phyloP scores from a whole-genome alignment of 2,888 invertebrate species.

The Volucella inanis region DNA sequence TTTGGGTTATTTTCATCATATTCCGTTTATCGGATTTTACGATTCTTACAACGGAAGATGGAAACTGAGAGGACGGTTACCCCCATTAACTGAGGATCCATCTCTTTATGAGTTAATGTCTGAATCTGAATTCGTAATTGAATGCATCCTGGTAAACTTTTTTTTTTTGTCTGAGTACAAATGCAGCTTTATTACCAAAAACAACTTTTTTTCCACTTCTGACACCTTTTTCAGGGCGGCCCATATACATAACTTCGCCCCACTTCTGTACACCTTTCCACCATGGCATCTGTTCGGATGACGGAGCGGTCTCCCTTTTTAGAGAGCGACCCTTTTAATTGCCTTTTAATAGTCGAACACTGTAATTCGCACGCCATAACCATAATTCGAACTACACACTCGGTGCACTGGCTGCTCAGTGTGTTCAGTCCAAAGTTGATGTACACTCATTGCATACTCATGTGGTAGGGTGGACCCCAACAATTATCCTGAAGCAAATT shows the following conservation, averaged over 20 bases:
- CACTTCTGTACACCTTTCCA: not conserved
- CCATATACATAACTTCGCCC: not conserved
- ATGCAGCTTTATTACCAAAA: conserved; percentile 9
- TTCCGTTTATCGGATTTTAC: conserved; percentile 66
- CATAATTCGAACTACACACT: conserved; percentile 44
- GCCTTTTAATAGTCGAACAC: conserved; percentile 61
- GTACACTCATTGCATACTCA: not conserved
- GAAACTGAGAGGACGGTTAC: not conserved
- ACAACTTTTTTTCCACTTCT: conserved; percentile 43
- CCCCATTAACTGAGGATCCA: no score
- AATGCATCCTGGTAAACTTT: no score
- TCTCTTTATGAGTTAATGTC: no score
- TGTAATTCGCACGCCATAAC: conserved; percentile 71
- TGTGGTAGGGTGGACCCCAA: conserved; percentile 25
- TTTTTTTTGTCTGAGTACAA: not conserved
- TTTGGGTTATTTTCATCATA: conserved; percentile 54
- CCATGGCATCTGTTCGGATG: not conserved
- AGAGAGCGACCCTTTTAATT: conserved; percentile 54
- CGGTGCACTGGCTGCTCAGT: not conserved
- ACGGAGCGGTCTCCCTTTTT: conserved; percentile 4
- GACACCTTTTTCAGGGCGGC: conserved; percentile 34
- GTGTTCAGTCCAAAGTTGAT: no score
- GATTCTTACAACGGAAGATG: conserved; percentile 43
- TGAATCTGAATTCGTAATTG: no score
- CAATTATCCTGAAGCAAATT: conserved; percentile 68